phyloP scores from a whole-genome alignment of 2,113 vertebrate genomes.

The Sylvia atricapilla region DNA sequence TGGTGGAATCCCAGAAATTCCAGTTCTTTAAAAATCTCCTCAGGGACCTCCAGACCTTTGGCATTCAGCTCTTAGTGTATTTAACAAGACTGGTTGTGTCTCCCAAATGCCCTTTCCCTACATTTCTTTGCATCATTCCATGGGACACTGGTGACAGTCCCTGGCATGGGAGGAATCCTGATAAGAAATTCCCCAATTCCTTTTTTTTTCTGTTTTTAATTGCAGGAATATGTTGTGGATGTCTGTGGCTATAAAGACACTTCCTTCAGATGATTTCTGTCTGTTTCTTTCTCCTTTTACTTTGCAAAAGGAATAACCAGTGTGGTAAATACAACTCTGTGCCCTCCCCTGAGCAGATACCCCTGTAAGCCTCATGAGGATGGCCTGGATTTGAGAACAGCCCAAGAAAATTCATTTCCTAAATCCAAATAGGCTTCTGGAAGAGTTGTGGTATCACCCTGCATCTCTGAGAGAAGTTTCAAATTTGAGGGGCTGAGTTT shows the following conservation, averaged over 20 bases:
- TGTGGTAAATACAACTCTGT: neutral
- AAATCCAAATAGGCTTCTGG: constrained; percentile 36
- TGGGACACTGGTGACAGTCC: neutral
- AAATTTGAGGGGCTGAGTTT: neutral
- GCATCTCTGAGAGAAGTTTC: constrained; percentile 1
- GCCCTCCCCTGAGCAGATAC: neutral
- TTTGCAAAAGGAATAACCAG: neutral
- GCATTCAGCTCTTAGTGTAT: neutral
- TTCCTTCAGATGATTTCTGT: neutral
- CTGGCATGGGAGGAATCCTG: neutral
- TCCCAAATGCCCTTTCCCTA: neutral
- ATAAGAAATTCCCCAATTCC: neutral
- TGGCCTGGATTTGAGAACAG: constrained; percentile 10
- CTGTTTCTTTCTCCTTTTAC: neutral
- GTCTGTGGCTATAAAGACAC: neutral
- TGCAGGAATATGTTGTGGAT: neutral
- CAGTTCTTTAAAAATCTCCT: neutral
- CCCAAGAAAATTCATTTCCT: constrained; percentile 36
- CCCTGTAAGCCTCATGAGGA: neutral
- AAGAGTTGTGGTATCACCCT: neutral
- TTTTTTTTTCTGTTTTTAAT: neutral
- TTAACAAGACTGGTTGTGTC: neutral
- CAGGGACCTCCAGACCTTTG: neutral
- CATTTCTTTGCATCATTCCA: neutral
- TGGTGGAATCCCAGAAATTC: neutral